Evolutionary conservation across 2,888 invertebrate genomes (phyloP).

Genomic region (Xanthia togata): DNA sequence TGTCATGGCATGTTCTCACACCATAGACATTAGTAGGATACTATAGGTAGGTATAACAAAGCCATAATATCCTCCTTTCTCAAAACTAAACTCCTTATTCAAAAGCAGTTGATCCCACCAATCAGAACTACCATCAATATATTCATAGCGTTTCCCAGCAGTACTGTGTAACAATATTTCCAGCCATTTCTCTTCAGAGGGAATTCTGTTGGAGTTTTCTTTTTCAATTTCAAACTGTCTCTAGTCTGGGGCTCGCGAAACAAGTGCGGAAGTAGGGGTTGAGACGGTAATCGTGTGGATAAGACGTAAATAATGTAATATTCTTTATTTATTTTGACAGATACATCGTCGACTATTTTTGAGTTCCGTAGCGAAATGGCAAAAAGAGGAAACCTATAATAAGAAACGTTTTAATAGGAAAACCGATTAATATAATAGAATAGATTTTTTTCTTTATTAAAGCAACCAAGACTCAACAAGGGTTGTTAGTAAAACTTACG

Average conservation of each 20-base stretch:
- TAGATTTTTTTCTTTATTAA: too few species aligned
- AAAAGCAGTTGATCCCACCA: slow-evolving; percentile 52
- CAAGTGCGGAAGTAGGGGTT: slow-evolving; percentile 81
- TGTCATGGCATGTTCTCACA: background rate
- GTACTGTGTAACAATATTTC: slow-evolving; percentile 70
- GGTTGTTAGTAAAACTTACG: too few species aligned
- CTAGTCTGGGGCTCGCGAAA: slow-evolving; percentile 74
- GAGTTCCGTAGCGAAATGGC: too few species aligned
- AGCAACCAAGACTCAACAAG: too few species aligned
- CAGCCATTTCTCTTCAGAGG: slow-evolving; percentile 69
- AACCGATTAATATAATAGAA: too few species aligned
- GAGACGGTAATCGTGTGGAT: slow-evolving; percentile 66
- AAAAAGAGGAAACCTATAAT: too few species aligned
- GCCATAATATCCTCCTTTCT: background rate
- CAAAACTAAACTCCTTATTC: slow-evolving; percentile 16
- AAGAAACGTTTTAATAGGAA: too few species aligned
- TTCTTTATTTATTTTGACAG: too few species aligned
- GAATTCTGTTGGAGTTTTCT: slow-evolving; percentile 76
- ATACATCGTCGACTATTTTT: too few species aligned
- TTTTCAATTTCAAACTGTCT: slow-evolving; percentile 87
- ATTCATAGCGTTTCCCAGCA: slow-evolving; percentile 72
- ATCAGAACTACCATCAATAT: slow-evolving; percentile 71
- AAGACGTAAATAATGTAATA: slow-evolving; percentile 31
- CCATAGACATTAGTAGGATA: background rate
- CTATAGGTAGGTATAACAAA: background rate